Evolutionary conservation across 2,888 invertebrate genomes (phyloP).

Genomic region (Linyphia triangularis): DNA sequence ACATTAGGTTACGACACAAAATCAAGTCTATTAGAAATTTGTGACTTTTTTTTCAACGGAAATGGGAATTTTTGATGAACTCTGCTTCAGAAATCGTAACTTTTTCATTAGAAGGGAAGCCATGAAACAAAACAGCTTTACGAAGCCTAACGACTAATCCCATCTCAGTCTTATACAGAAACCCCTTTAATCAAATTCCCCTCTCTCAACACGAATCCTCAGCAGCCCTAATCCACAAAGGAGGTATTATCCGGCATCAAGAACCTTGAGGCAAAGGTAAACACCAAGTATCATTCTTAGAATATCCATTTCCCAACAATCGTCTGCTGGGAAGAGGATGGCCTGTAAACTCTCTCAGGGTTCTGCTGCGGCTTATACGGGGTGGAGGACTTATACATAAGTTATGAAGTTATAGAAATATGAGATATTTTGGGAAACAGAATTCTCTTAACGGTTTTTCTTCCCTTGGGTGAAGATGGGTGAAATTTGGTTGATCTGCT

Average conservation of each 20-base stretch:
- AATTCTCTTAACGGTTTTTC: constrained; percentile 1
- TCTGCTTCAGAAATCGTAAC: too few species aligned
- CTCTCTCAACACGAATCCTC: background rate
- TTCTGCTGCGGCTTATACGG: constrained; percentile 1
- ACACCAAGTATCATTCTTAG: constrained; percentile 1
- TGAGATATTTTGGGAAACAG: background rate
- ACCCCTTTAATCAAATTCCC: too few species aligned
- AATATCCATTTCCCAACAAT: constrained; percentile 44
- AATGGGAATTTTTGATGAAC: too few species aligned
- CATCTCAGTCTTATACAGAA: too few species aligned
- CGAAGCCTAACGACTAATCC: too few species aligned
- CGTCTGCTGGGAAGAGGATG: constrained; percentile 20
- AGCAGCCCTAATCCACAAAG: constrained; percentile 56
- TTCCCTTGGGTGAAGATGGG: background rate
- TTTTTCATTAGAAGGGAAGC: too few species aligned
- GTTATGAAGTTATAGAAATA: constrained; percentile 42
- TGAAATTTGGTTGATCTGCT: background rate
- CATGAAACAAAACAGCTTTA: too few species aligned
- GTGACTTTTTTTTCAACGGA: too few species aligned
- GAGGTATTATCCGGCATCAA: constrained; percentile 28
- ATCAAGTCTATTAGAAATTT: too few species aligned
- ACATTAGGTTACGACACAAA: too few species aligned
- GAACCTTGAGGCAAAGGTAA: constrained; percentile 18
- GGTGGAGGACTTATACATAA: constrained; percentile 44
- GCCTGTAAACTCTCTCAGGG: background rate